Conservation (phyloP, 2,888 invertebrate species). For the Venustoraphidia nigricollis region DNA sequence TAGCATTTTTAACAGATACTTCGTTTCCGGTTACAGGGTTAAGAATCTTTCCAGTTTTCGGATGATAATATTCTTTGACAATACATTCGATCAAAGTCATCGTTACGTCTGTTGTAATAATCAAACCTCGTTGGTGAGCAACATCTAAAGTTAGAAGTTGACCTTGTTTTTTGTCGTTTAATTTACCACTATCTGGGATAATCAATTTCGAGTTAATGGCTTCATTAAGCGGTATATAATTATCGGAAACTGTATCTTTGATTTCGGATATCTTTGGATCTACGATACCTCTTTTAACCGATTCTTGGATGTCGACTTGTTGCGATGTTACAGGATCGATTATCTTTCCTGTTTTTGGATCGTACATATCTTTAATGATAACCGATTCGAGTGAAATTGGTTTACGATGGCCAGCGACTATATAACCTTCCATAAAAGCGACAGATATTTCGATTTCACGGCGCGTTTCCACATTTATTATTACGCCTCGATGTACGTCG, state of each 20-base stretch:
- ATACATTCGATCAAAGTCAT: slow-evolving; percentile 60
- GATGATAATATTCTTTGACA: slow-evolving; percentile 60
- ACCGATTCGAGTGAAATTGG: slow-evolving; percentile 67
- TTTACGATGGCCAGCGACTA: slow-evolving; percentile 48
- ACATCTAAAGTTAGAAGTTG: slow-evolving; percentile 51
- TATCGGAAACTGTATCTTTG: slow-evolving; percentile 57
- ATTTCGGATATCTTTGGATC: slow-evolving; percentile 70
- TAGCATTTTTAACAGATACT: slow-evolving; percentile 60
- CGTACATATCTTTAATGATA: slow-evolving; percentile 53
- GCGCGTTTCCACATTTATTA: slow-evolving; percentile 53
- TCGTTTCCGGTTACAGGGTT: slow-evolving; percentile 62
- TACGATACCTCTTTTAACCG: slow-evolving; percentile 62
- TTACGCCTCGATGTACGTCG: slow-evolving; percentile 54
- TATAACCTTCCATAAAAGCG: slow-evolving; percentile 54
- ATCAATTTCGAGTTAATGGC: slow-evolving; percentile 55
- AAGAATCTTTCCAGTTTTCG: slow-evolving; percentile 55
- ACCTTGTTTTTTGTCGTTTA: slow-evolving; percentile 57
- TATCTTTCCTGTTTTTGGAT: slow-evolving; percentile 51
- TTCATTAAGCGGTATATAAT: slow-evolving; percentile 56
- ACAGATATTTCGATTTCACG: slow-evolving; percentile 51
- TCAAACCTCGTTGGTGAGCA: slow-evolving; percentile 51
- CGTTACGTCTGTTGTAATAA: slow-evolving; percentile 53
- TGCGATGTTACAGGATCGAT: slow-evolving; percentile 57
- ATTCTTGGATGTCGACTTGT: slow-evolving; percentile 55
- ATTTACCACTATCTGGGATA: slow-evolving; percentile 50